Base-by-base conservation (phyloP, 2,888 invertebrate genomes). In the Mellilla xanthometata region DNA sequence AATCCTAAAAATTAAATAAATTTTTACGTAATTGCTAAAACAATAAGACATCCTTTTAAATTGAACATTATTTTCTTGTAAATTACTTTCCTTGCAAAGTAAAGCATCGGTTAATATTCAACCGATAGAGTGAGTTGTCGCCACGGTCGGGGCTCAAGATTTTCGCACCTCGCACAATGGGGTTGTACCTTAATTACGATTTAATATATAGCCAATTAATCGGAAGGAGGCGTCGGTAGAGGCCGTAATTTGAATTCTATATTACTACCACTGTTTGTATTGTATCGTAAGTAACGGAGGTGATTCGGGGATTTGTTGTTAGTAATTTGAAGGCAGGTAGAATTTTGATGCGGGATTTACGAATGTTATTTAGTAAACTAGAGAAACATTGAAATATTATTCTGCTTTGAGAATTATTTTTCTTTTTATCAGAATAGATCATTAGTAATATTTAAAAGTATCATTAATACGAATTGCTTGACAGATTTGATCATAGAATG, bases 201-300 rank as follows among this genome's bases (percentile, higher is more conserved):
- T 83, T 86, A 88, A 88, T 86, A 85, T 85, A 86, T 86, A 78
- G 77, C 78, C 84, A 86, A 86, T 88, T 86, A 86, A 81, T 74
- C 74, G 77, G 75, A 81, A 34, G 41, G 38, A 42, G 40, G 36
- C 12, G 38, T 27, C 27, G 36, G 45, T 39, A 23, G 46, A 39
- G 42, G 49, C 46, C 41, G 45, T 53, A 48, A 55, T 53, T 53
- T 53, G 57, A 55, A 58, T 58, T 46, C 53, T 58, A 44, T 53
- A 55, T 55, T 53, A 55, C 51, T 33, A 45, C 15, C 46, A 45
- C 45, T 53, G 51, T 52, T 47, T 57, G 49, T 52, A 44, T 53
- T 51, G 56, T 56, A 39, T 33, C 29, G 49, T 49, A 52, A 40
- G 40, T 40, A 46, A 46, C 28, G 32, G 41, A 7, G 41, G 41